Evolutionary conservation across 2,888 invertebrate species (phyloP).

Genomic region (Charanyca ferruginea): DNA sequence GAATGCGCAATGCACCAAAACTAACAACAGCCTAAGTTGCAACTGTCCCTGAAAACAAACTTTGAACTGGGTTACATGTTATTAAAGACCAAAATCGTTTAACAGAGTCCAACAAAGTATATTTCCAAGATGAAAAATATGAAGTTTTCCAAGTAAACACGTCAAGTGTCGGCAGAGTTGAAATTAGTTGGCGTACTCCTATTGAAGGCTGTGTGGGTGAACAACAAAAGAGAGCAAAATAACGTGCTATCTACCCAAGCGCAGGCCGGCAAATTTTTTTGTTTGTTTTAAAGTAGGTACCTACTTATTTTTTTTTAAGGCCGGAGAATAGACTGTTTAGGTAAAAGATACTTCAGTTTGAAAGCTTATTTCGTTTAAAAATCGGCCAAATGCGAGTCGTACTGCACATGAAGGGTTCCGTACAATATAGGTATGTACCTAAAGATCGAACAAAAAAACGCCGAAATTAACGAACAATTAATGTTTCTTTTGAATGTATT

Average conservation of each 20-base stretch:
- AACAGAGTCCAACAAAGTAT: constrained; percentile 45
- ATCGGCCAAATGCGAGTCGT: too few species aligned
- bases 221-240: constrained; percentile 57
- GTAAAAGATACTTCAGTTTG: neutral
- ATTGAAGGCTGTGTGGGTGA: constrained; percentile 56
- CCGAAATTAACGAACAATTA: too few species aligned
- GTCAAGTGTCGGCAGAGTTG: constrained; percentile 64
- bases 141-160: constrained; percentile 68
- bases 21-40: constrained; percentile 16
- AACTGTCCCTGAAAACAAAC: constrained; percentile 17
- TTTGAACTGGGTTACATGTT: constrained; percentile 41
- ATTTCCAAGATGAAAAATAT: constrained; percentile 64
- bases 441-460: too few species aligned
- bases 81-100: constrained; percentile 49
- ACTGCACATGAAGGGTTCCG: too few species aligned
- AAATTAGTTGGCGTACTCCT: constrained; percentile 65
- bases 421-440: too few species aligned
- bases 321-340: neutral
- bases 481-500: too few species aligned
- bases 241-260: constrained; percentile 55
- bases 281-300: constrained; percentile 19
- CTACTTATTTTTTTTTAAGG: constrained; percentile 20
- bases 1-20: constrained; percentile 47
- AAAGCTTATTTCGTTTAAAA: neutral
- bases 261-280: constrained; percentile 35